Percentiles rank a stretch among this genome's conserved stretches.
Evolutionary conservation across 2,113 vertebrate species (phyloP).

Genomic region (Tenrec ecaudatus): DNA sequence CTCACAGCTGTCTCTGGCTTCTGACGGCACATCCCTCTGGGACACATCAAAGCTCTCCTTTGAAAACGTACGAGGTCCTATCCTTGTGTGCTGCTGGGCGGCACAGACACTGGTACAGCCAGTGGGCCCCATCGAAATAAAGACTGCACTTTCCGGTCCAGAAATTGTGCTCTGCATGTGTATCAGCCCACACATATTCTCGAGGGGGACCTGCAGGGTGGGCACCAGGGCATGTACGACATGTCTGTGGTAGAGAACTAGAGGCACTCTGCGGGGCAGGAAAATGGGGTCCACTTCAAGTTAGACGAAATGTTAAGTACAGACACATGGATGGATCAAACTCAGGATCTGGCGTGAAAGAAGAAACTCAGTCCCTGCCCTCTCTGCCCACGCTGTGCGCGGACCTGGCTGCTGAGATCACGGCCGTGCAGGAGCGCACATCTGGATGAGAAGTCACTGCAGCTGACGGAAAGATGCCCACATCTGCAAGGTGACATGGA

Average conservation of each 20-base stretch:
- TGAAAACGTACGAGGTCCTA: neutral
- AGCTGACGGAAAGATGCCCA: too few species aligned
- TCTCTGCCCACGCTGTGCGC: too few species aligned
- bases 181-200: neutral
- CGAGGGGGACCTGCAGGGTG: neutral
- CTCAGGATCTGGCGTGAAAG: neutral
- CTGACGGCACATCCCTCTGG: neutral
- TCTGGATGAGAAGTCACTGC: too few species aligned
- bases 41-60: neutral
- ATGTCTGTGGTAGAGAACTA: neutral
- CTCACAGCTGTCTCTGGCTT: neutral
- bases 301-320: neutral
- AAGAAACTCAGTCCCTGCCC: neutral
- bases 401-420: too few species aligned
- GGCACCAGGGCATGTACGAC: too few species aligned
- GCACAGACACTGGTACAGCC: neutral
- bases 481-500: too few species aligned
- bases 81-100: neutral
- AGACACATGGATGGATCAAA: neutral
- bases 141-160: neutral
- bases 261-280: neutral
- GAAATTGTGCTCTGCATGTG: neutral
- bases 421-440: too few species aligned
- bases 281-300: neutral
- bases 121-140: neutral